These are phyloP conservation scores for Polia nebulosa DNA, from an alignment of 2,888 invertebrate species.

Conservation along the genomic window DNA sequence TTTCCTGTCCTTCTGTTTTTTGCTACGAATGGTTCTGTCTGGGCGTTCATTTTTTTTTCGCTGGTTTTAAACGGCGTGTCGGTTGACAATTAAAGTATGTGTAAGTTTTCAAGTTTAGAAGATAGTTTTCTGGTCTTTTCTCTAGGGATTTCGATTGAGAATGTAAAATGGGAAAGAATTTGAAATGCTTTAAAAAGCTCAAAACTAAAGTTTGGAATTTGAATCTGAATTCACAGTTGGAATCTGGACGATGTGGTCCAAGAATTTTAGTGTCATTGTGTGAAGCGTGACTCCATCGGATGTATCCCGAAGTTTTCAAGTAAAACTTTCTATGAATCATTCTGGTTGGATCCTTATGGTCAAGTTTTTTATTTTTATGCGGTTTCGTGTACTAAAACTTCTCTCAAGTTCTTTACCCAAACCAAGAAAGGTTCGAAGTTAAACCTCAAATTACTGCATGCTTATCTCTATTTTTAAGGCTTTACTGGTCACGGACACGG, in stretches of 20 bases:
- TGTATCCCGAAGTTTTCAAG: not conserved
- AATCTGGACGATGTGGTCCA: not conserved
- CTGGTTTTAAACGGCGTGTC: slow-evolving; percentile 28
- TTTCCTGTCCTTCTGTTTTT: slow-evolving; percentile 66
- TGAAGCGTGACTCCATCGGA: slow-evolving; percentile 2
- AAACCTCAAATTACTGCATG: slow-evolving; percentile 45
- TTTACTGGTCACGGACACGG: slow-evolving; percentile 34
- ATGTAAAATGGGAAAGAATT: slow-evolving; percentile 20
- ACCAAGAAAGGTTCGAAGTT: slow-evolving; percentile 11
- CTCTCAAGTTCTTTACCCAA: not conserved
- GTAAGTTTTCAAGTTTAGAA: not conserved
- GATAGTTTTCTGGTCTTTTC: slow-evolving; percentile 3
- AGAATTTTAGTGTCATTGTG: not conserved
- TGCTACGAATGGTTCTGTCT: slow-evolving; percentile 53
- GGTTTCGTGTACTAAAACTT: not conserved
- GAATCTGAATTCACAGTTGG: slow-evolving; percentile 12
- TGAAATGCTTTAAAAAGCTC: too few species aligned
- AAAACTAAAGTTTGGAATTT: too few species aligned
- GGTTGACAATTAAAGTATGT: slow-evolving; percentile 25
- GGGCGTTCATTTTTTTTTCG: slow-evolving; percentile 41
- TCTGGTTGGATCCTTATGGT: not conserved
- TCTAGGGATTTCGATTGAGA: not conserved
- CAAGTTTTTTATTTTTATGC: not conserved
- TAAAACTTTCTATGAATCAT: not conserved
- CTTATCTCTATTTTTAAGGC: slow-evolving; percentile 31